Evolutionary conservation across 2,888 invertebrate species (phyloP), one percentile per base, ranked within the genome.

Genomic region (Meandrusa payeni): DNA sequence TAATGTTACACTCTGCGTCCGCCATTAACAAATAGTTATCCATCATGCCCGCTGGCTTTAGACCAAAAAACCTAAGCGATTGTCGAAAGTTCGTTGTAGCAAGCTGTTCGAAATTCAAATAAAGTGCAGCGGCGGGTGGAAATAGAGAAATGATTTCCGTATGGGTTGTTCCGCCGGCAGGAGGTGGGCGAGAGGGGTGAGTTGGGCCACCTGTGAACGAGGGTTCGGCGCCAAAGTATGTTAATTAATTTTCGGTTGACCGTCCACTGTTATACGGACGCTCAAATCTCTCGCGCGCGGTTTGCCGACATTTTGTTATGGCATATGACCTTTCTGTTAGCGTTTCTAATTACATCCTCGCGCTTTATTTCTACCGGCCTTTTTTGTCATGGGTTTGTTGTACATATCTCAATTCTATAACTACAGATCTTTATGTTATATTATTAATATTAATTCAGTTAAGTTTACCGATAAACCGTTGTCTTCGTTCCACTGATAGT

Each of bases 201-300:
- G 57, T 37, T 12, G 41, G 61, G 74, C 76, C 82, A 85, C 82
- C 68, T 68, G 68, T 61, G 59, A 50, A 44, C 53, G 73, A 76
- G 81, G 83, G 82, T 80, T 76, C 74, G 66, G 68, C 75, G 64
- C 76, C 69, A 77, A 86, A 87, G 86, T 86, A 86, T 86, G 87
- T 87, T 87, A 87, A 87, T 87, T 86, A 86, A 87, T 87, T 86
- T 86, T 86, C 76, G 82, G 83, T 79, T 75, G 82, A 79, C 80
- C 83, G 79, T 81, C 67, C 80, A 69, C 68, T 65, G 70, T 70
- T 71, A 64, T 56, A 62, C 61, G 64, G 68, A 61, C 66, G 74
- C 76, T 76, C 73, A 74, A 82, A 82, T 81, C 81, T 72, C 72
- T 69, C 75, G 47, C 48, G 46, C 66, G 69, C 65, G 85, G 85